Evolutionary conservation across 1,140 invertebrate genomes (phyloP).

Genomic region (Wasmannia auropunctata): DNA sequence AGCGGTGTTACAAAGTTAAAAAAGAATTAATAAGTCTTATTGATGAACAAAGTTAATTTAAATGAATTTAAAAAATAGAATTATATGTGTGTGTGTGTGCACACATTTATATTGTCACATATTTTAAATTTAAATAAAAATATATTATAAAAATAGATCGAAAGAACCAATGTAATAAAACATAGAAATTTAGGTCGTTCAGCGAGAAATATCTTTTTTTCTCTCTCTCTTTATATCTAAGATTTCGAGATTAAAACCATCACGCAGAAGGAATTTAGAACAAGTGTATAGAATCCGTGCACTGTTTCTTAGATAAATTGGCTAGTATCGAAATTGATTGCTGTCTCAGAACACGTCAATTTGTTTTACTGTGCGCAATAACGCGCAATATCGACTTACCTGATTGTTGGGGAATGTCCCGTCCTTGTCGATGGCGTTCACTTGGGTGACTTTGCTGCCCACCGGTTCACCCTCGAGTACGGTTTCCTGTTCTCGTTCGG

Average conservation of each 20-base stretch:
- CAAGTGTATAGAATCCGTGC: background rate
- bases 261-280: background rate
- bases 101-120: background rate
- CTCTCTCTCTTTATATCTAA: background rate
- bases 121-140: background rate
- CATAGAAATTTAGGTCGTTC: background rate
- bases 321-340: background rate
- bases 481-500: slow-evolving; percentile 96
- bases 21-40: background rate
- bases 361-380: background rate
- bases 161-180: background rate
- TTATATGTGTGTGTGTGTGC: background rate
- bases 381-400: slow-evolving; percentile 85
- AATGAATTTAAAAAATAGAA: background rate
- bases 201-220: background rate
- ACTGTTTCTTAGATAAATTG: background rate
- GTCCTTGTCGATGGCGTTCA: slow-evolving; percentile 98
- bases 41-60: too few relatives aligned
- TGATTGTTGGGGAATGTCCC: slow-evolving; percentile 97
- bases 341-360: slow-evolving; percentile 10
- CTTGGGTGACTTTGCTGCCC: slow-evolving; percentile 97
- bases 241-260: background rate
- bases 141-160: background rate
- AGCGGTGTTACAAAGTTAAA: background rate
- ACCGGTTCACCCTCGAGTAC: slow-evolving; percentile 97